Evolutionary conservation across 2,113 vertebrate species (phyloP), one percentile per base, ranked within the genome.

Genomic region (Neodon shergylaensis): DNA sequence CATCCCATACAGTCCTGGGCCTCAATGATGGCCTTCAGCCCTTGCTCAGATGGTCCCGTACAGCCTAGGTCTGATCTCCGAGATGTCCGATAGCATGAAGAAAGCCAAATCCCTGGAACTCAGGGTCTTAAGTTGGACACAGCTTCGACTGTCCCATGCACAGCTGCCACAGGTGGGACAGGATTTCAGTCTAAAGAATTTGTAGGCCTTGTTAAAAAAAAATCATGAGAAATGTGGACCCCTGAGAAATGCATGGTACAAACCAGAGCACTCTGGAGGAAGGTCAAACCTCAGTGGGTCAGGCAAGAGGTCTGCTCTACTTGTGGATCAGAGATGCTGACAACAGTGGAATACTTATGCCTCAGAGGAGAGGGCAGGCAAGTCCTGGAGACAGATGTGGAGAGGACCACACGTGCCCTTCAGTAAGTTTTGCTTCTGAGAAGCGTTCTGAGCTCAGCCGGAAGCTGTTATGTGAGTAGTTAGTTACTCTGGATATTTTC

Each of bases 191-290:
- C 93, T 81, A 89, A 78, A 88, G 86, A 85, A n/a, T 49, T 0
- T 70, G 44, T 88, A 93, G 82, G 91, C 52, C 81, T 74, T 82
- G 49, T 5, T 58, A 58, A 58, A 58, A 58, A 58, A 82, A 81
- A 93, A 96, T 21, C 66, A 44, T 79, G 96, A 96, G 88, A 88
- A 94, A 96, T 65, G 42, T 68, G 47, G 94, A 94, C 91, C 96
- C 97, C 97, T 97, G 96, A 98, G 97, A 97, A 97, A 95, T 81
- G 94, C 88, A 47, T 70, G 92, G 36, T 94, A 61, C 94, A 91
- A 79, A 68, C 86, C 82, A 52, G 87, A 95, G 85, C 49, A 14
- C 79, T 96, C 65, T 49, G 85, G 70, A 90, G 39, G 70, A 89
- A 89, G 49, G 77, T 72, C 54, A 76, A 76, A 92, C 87, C 79